Evolutionary conservation across 2,113 vertebrate species (phyloP), one percentile per base, ranked within the genome.

Genomic region (Henicopernis longicauda): DNA sequence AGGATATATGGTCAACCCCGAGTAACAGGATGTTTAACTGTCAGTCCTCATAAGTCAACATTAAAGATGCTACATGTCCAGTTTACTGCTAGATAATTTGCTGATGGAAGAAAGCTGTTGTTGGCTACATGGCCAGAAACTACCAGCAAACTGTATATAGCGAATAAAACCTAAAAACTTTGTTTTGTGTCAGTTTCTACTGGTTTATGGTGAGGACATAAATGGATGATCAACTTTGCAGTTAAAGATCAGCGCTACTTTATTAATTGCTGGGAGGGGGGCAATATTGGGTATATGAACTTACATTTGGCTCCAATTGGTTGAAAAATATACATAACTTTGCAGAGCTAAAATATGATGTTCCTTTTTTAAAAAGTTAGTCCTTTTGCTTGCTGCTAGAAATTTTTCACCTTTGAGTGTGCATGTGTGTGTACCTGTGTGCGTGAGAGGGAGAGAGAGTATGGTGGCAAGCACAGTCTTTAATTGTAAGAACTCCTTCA

Each of bases 1-100:
- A 95, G 80, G 52, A 36, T 79, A 58, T 54, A 55, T 25, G 61
- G 77, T 54, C 76, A 88, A 38, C 57, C 47, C 34, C 4, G 4
- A 85, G 61, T 81, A 93, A 97, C 36, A 82, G 61, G 45, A 87
- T 90, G 29, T 23, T 91, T 80, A 84, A 74, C 55, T 96, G 49
- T 92, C 86, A 95, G 80, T 63, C 66, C 82, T 85, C 67, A 32
- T 95, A 98, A 97, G 72, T 97, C 94, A 97, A 38, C 49, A 76
- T 77, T 96, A 95, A 97, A 95, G 96, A n/a, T 67, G 92, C 15
- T 92, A 4, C 83, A 79, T 89, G 65, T 90, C 71, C 95, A 63
- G 13, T 45, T 96, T 97, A 96, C 82, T 91, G 77, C 40, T 25
- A 65, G 69, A 81, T 86, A 91, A 86, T 96, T 91, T 95, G 70